Percentiles rank a stretch among this genome's conserved stretches.
phyloP scores from a whole-genome alignment of 2,797 vertebrate species.

The Lepidocolaptes lacrymiger region DNA sequence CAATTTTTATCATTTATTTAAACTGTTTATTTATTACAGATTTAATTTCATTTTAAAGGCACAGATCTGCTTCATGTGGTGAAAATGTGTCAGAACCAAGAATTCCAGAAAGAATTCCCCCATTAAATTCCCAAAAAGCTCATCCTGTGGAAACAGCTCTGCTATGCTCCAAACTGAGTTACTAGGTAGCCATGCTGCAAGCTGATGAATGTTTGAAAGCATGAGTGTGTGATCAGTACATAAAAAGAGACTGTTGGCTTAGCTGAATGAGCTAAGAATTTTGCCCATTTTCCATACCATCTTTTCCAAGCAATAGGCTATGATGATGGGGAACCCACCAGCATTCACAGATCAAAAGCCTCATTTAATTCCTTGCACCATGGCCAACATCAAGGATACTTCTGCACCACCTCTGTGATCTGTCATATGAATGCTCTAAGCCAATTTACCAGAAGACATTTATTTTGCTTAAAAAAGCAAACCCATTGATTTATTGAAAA shows the following conservation, averaged over 20 bases:
- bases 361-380: neutral
- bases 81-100: neutral
- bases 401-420: neutral
- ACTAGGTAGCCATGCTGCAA: neutral
- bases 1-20: neutral
- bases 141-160: neutral
- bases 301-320: neutral
- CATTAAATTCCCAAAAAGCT: neutral
- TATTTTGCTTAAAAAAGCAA: neutral
- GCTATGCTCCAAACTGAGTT: neutral
- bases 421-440: neutral
- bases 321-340: neutral
- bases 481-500: neutral
- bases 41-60: neutral
- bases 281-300: neutral
- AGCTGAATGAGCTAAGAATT: neutral
- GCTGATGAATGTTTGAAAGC: neutral
- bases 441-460: neutral
- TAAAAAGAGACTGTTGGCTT: neutral
- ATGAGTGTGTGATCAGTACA: neutral
- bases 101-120: neutral
- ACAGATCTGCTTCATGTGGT: neutral
- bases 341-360: accelerated
- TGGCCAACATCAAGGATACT: neutral
- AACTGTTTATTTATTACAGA: neutral